Evolutionary conservation across 2,797 vertebrate genomes (phyloP).

Genomic region (Limosa lapponica): DNA sequence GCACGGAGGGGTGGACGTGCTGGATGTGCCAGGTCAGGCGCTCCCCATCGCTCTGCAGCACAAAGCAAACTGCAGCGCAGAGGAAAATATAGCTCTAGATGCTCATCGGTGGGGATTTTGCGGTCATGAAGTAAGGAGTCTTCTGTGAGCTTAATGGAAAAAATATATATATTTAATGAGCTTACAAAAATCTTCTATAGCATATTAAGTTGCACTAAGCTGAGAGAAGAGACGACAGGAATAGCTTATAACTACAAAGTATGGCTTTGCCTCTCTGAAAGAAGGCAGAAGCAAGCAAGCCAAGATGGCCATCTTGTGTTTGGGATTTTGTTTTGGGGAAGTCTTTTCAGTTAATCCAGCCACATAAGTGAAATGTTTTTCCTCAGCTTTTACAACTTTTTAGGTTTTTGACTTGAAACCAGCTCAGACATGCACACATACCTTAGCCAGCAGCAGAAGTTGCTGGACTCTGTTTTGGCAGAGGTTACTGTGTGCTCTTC

Average conservation of each 20-base stretch:
- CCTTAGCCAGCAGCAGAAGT: neutral
- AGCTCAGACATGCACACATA: neutral
- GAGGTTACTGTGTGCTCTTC: neutral
- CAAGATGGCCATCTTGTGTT: neutral
- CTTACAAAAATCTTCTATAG: neutral
- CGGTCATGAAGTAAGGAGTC: neutral
- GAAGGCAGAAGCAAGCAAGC: neutral
- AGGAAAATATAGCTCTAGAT: neutral
- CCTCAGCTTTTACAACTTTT: neutral
- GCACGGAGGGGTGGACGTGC: accelerated
- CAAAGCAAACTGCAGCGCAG: neutral
- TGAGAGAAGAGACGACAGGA: neutral
- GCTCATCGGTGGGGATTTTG: neutral
- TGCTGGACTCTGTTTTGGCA: neutral
- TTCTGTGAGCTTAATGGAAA: conserved; percentile 15
- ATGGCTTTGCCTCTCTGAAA: neutral
- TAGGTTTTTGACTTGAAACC: neutral
- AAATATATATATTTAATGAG: conserved; percentile 30
- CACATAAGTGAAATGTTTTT: neutral
- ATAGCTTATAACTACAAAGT: neutral
- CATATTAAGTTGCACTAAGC: neutral
- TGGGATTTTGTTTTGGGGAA: neutral
- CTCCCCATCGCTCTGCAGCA: neutral
- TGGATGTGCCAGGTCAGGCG: neutral
- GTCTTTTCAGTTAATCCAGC: neutral